These are phyloP conservation scores for Lepetodrilus schrolli DNA, from an alignment of 2,888 invertebrate genomes.

Conservation along the genomic window DNA sequence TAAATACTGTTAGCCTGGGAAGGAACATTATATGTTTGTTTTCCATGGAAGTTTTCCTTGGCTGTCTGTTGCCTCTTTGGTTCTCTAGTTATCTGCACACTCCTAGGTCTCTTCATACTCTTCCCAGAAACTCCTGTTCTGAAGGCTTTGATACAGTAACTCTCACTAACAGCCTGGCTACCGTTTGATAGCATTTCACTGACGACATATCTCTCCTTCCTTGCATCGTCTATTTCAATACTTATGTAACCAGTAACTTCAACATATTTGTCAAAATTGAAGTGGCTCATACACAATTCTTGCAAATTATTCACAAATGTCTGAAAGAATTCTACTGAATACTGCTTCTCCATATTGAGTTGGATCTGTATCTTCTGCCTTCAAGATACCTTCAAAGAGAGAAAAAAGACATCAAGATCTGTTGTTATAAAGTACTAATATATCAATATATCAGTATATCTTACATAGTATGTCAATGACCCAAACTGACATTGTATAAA, in stretches of 20 bases:
- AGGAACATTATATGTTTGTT: too few relatives aligned
- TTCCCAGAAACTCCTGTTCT: too few relatives aligned
- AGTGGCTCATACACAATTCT: not conserved
- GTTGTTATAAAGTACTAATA: too few relatives aligned
- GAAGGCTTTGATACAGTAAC: constrained; percentile 10
- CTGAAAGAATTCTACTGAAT: constrained; percentile 12
- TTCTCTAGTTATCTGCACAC: not conserved
- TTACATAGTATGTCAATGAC: too few relatives aligned
- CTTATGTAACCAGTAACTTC: constrained; percentile 3
- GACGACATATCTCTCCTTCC: constrained; percentile 10
- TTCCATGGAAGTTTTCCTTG: too few relatives aligned
- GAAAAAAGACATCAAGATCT: too few relatives aligned
- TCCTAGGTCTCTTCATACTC: not conserved
- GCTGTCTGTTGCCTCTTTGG: too few relatives aligned
- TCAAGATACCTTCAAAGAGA: too few relatives aligned
- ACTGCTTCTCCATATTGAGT: constrained; percentile 26
- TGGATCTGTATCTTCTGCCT: too few relatives aligned
- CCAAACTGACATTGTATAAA: too few relatives aligned
- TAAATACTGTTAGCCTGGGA: not conserved
- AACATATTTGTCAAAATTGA: not conserved
- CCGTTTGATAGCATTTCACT: not conserved
- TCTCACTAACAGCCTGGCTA: not conserved
- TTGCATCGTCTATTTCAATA: constrained; percentile 3
- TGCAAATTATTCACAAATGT: constrained; percentile 13
- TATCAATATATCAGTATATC: too few relatives aligned